Percentiles rank a stretch among this genome's conserved stretches.
Conservation (phyloP, 1,140 invertebrate genomes). For the Medauroidea extradentata region DNA sequence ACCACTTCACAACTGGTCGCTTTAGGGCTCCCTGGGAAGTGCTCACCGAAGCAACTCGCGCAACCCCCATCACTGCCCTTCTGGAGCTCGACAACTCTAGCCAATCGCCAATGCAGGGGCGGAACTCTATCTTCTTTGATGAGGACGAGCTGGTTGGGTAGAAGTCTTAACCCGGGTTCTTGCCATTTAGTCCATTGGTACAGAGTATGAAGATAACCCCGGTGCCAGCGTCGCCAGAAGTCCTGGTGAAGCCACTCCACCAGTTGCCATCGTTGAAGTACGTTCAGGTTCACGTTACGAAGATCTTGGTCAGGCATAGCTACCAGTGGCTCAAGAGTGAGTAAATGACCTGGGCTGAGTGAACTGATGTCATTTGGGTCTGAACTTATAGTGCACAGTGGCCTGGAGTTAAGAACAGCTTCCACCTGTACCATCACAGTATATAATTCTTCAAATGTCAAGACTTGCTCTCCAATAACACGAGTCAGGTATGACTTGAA, state of each 20-base stretch:
- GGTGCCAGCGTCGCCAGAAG: background rate
- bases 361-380: conserved; percentile 16
- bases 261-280: background rate
- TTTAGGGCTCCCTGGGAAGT: background rate
- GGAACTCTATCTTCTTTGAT: conserved; percentile 14
- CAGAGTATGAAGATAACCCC: background rate
- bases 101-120: conserved; percentile 16
- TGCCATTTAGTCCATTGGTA: background rate
- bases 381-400: conserved; percentile 12
- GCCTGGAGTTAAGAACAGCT: conserved; percentile 22
- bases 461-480: conserved; percentile 12
- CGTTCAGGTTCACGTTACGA: background rate
- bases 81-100: conserved; percentile 15
- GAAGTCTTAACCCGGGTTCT: no score
- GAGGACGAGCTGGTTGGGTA: conserved; percentile 4
- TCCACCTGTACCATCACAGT: conserved; percentile 25
- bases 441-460: conserved; percentile 20
- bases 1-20: conserved; percentile 8
- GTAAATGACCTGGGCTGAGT: conserved; percentile 30
- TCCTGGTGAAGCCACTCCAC: background rate
- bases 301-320: conserved; percentile 19
- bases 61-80: conserved; percentile 10
- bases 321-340: conserved; percentile 23
- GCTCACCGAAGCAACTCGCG: background rate
- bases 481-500: conserved; percentile 25